Conservation (phyloP, 1,140 invertebrate genomes). For the Camponotus pennsylvanicus region DNA sequence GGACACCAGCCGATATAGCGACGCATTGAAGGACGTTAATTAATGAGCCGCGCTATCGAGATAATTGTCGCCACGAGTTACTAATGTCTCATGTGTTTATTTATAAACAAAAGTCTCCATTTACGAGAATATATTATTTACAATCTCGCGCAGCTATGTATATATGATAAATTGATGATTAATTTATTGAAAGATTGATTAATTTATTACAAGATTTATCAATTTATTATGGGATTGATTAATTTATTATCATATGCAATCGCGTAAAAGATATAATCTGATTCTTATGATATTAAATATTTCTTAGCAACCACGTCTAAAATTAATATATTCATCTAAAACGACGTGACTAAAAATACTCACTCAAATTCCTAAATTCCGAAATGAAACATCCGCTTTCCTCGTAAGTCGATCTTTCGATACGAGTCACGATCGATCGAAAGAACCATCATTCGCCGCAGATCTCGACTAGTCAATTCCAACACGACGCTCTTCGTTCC, state of each 20-base stretch:
- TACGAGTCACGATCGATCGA: constrained; percentile 38
- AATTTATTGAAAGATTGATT: not conserved
- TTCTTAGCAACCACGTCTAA: not conserved
- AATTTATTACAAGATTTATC: constrained; percentile 30
- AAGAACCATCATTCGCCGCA: constrained; percentile 51
- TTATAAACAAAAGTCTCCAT: constrained; percentile 26
- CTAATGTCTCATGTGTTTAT: constrained; percentile 40
- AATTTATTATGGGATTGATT: constrained; percentile 34
- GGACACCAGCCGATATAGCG: constrained; percentile 12
- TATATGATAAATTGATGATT: constrained; percentile 9
- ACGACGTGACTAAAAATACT: not conserved
- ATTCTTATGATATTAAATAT: not conserved
- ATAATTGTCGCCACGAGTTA: constrained; percentile 29
- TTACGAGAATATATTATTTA: not conserved
- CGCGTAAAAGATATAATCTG: not conserved
- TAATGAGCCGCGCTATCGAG: constrained; percentile 33
- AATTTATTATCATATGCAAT: constrained; percentile 21
- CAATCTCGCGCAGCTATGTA: not conserved
- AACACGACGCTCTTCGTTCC: constrained; percentile 46
- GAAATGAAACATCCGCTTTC: not conserved
- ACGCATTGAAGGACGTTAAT: constrained; percentile 52
- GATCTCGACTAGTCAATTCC: constrained; percentile 54
- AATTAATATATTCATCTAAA: not conserved
- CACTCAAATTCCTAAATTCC: constrained; percentile 25
- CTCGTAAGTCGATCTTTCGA: constrained; percentile 34